phyloP scores from a whole-genome alignment of 2,797 vertebrate genomes.

The Manis pentadactyla region DNA sequence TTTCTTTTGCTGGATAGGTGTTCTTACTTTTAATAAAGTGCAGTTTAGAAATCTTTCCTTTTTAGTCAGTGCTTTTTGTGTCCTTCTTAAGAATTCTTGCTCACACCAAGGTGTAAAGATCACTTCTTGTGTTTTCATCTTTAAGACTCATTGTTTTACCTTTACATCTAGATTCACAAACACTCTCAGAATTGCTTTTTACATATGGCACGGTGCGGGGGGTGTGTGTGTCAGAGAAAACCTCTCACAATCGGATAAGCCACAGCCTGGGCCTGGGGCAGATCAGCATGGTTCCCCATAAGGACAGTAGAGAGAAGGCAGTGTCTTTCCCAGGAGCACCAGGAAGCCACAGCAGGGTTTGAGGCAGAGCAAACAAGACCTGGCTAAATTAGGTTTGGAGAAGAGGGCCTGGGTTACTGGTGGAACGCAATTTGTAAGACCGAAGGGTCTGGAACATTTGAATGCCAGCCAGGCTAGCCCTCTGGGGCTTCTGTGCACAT shows the following conservation, averaged over 20 bases:
- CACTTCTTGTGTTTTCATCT: neutral
- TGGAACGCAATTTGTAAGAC: too few species aligned
- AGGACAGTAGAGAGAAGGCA: neutral
- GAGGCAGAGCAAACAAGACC: neutral
- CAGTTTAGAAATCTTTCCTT: neutral
- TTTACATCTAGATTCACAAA: neutral
- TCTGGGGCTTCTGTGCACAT: too few species aligned
- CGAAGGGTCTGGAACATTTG: too few species aligned
- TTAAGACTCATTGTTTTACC: neutral
- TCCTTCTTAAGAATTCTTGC: neutral
- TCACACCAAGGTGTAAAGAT: too few species aligned
- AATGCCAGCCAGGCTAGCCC: neutral
- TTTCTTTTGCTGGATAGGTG: neutral
- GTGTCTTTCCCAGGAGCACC: neutral
- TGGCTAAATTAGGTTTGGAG: neutral
- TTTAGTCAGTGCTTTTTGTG: neutral
- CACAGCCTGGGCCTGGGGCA: neutral
- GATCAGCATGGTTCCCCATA: accelerated
- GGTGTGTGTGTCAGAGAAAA: neutral
- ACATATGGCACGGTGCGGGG: too few species aligned
- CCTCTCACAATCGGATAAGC: neutral
- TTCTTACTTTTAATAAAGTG: neutral
- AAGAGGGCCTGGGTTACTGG: too few species aligned
- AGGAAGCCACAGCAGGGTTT: neutral
- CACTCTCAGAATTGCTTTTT: neutral